These are phyloP conservation scores for Philereme vetulata DNA, from an alignment of 2,888 invertebrate genomes.

Conservation along the genomic window DNA sequence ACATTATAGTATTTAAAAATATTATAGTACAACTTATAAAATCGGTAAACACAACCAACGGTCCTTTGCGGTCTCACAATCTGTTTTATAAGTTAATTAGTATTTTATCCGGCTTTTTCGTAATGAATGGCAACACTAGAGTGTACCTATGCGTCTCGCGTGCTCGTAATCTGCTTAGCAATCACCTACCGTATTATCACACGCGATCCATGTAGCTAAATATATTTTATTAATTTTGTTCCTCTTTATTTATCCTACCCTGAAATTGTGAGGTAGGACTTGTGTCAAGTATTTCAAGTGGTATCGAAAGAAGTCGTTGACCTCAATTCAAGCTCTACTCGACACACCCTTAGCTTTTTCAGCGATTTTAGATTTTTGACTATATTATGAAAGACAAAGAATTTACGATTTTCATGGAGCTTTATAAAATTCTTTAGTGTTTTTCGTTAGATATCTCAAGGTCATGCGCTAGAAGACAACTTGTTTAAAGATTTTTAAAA, in stretches of 20 bases:
- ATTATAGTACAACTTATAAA: too few relatives aligned
- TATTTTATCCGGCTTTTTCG: conserved; percentile 1
- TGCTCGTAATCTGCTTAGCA: conserved; percentile 40
- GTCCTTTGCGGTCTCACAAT: too few relatives aligned
- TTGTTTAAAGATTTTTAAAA: too few relatives aligned
- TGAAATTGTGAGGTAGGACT: conserved; percentile 6
- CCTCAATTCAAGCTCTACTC: conserved; percentile 14
- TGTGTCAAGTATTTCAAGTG: conserved; percentile 18
- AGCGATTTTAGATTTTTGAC: conserved; percentile 19
- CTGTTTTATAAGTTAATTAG: too few relatives aligned
- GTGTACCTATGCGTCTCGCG: conserved; percentile 49
- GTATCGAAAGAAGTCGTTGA: conserved; percentile 20
- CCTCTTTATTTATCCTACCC: conserved; percentile 18
- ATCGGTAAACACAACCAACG: too few relatives aligned
- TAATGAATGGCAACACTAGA: conserved; percentile 1
- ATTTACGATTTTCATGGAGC: background rate
- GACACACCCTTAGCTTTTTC: conserved; percentile 19
- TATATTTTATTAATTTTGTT: conserved; percentile 28
- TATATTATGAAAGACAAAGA: conserved; percentile 1
- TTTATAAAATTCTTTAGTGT: too few relatives aligned
- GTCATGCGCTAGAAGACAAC: too few relatives aligned
- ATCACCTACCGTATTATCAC: conserved; percentile 46
- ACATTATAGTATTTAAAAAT: too few relatives aligned
- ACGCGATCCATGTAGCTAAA: conserved; percentile 43
- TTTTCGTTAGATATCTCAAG: too few relatives aligned